Evolutionary conservation across 1,140 invertebrate genomes (phyloP).

Genomic region (Diachasma alloeum): DNA sequence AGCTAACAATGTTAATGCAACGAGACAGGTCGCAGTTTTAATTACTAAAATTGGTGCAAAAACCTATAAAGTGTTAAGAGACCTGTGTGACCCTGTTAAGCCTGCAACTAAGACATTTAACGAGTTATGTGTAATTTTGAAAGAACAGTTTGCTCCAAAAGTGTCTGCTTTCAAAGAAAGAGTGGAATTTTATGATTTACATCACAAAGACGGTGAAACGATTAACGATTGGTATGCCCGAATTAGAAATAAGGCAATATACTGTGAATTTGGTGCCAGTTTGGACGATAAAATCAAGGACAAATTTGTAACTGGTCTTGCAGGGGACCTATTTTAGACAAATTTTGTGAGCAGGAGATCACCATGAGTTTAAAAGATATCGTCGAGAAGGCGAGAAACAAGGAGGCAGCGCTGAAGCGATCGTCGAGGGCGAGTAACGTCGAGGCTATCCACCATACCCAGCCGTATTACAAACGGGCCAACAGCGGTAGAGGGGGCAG

Average conservation of each 20-base stretch:
- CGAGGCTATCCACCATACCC: constrained; percentile 25
- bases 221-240: constrained; percentile 34
- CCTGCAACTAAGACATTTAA: constrained; percentile 24
- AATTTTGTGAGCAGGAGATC: constrained; percentile 39
- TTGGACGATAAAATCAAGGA: constrained; percentile 40
- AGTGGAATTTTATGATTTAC: constrained; percentile 30
- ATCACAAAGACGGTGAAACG: constrained; percentile 22
- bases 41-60: constrained; percentile 34
- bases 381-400: constrained; percentile 36
- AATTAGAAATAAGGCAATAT: not conserved
- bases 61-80: constrained; percentile 29
- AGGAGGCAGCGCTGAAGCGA: constrained; percentile 36
- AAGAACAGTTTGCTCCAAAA: constrained; percentile 35
- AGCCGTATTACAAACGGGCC: not conserved
- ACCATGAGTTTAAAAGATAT: constrained; percentile 26
- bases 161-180: constrained; percentile 32
- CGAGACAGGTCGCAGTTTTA: constrained; percentile 29
- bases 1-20: constrained; percentile 28
- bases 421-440: constrained; percentile 10
- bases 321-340: constrained; percentile 33
- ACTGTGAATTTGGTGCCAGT: constrained; percentile 32
- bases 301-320: constrained; percentile 42
- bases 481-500: not conserved
- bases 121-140: constrained; percentile 32
- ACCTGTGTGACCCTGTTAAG: constrained; percentile 33